A percentile compares a stretch with the other conserved stretches of the same genome.
Conservation (phyloP, 1,140 invertebrate species). For the Oryctes rhinoceros region DNA sequence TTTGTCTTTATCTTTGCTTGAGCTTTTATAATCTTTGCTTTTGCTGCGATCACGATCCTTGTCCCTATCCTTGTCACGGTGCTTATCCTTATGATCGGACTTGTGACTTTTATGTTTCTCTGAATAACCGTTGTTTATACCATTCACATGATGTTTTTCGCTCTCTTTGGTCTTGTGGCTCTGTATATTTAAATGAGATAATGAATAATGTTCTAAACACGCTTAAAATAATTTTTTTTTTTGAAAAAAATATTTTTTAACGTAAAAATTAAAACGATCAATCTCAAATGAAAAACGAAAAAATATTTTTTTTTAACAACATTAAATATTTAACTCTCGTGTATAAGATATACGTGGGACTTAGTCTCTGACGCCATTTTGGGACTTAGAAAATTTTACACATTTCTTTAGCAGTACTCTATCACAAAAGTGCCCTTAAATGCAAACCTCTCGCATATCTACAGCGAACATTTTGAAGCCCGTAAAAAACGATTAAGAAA, state of each 20-base stretch:
- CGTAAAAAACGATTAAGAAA: conserved; percentile 46
- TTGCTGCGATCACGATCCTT: conserved; percentile 68
- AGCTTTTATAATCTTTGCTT: conserved; percentile 70
- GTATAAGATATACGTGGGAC: conserved; percentile 62
- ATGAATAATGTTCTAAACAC: not conserved
- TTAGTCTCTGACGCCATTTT: conserved; percentile 83
- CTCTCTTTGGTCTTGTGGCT: conserved; percentile 39
- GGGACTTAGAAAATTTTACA: conserved; percentile 83
- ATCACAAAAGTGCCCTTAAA: conserved; percentile 54
- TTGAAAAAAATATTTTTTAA: conserved; percentile 33
- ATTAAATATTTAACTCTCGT: conserved; percentile 15
- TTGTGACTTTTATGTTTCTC: conserved; percentile 74
- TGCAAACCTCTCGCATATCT: conserved; percentile 44
- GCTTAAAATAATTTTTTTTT: not conserved
- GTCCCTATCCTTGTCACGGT: conserved; percentile 62
- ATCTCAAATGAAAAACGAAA: conserved; percentile 13
- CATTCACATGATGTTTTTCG: conserved; percentile 70
- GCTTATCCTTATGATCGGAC: conserved; percentile 75
- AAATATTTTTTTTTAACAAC: conserved; percentile 28
- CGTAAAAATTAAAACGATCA: not conserved
- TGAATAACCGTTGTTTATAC: conserved; percentile 74
- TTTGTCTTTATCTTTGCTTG: conserved; percentile 62
- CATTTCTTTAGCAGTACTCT: conserved; percentile 42
- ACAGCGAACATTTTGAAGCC: conserved; percentile 44
- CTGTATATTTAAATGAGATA: not conserved